A percentile compares a stretch with the other conserved stretches of the same genome.
Evolutionary conservation across 2,113 vertebrate species (phyloP).

Genomic region (Menura novaehollandiae): DNA sequence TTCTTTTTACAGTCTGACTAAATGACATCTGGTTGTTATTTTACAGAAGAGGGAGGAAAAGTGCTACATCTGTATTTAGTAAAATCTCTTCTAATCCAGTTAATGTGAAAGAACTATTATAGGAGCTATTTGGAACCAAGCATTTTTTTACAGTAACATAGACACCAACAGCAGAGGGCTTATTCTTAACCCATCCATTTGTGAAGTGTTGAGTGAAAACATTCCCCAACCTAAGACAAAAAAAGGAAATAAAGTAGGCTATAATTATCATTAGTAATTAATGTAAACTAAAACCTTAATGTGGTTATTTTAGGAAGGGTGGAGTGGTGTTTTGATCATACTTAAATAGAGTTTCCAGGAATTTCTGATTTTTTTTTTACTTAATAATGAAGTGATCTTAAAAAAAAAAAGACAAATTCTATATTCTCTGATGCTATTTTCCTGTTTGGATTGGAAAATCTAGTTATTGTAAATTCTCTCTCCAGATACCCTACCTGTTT

Average conservation of each 20-base stretch:
- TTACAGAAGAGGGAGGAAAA: neutral
- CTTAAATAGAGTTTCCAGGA: neutral
- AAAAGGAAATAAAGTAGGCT: neutral
- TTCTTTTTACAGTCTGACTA: slow-evolving; percentile 31
- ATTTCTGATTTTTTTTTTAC: neutral
- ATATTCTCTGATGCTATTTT: neutral
- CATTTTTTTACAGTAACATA: neutral
- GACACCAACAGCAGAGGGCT: slow-evolving; percentile 1
- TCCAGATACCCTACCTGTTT: neutral
- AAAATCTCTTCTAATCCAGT: slow-evolving; percentile 44
- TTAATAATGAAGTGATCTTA: neutral
- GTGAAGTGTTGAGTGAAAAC: slow-evolving; percentile 18
- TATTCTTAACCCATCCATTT: neutral
- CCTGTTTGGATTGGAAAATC: neutral
- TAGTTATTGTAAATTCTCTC: neutral
- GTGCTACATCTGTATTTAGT: neutral
- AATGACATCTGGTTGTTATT: slow-evolving; percentile 4
- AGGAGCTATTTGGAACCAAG: neutral
- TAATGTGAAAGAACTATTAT: neutral
- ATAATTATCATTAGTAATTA: slow-evolving; percentile 12
- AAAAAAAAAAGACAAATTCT: neutral
- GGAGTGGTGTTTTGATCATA: neutral
- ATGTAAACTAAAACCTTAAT: neutral
- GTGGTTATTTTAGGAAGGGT: neutral
- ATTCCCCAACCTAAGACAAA: neutral